Evolutionary conservation across 2,113 vertebrate species (phyloP).

Genomic region (Mus spicilegus): DNA sequence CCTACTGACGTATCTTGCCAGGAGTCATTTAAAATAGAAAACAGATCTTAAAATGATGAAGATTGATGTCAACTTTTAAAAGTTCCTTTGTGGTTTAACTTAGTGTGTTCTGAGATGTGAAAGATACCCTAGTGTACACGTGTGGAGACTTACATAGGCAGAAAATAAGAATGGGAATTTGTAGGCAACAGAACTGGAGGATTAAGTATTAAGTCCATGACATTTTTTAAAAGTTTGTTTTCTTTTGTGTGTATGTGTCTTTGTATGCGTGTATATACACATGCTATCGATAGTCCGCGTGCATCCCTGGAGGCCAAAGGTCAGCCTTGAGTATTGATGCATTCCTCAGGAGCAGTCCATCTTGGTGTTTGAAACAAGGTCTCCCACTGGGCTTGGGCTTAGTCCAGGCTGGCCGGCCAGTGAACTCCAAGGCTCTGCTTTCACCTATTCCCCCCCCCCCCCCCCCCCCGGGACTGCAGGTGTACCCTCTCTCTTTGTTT

Average conservation of each 20-base stretch:
- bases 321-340: neutral
- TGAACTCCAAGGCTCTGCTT: neutral
- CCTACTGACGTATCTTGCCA: neutral
- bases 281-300: no score
- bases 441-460: neutral
- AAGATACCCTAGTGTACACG: neutral
- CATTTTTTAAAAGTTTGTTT: neutral
- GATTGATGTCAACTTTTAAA: neutral
- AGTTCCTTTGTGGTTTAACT: neutral
- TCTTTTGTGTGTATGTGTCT: neutral
- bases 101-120: neutral
- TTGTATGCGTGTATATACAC: neutral
- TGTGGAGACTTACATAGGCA: accelerated
- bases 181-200: neutral
- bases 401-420: neutral
- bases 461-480: no score
- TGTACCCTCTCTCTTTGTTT: no score
- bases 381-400: neutral
- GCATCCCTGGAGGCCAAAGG: neutral
- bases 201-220: neutral
- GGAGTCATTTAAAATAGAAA: neutral
- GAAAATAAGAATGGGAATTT: neutral
- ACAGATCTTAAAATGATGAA: neutral
- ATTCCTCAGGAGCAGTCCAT: neutral
- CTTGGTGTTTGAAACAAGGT: neutral